A percentile compares a stretch with the other conserved stretches of the same genome.
phyloP scores from a whole-genome alignment of 2,113 vertebrate genomes.

The Semnornis frantzii region DNA sequence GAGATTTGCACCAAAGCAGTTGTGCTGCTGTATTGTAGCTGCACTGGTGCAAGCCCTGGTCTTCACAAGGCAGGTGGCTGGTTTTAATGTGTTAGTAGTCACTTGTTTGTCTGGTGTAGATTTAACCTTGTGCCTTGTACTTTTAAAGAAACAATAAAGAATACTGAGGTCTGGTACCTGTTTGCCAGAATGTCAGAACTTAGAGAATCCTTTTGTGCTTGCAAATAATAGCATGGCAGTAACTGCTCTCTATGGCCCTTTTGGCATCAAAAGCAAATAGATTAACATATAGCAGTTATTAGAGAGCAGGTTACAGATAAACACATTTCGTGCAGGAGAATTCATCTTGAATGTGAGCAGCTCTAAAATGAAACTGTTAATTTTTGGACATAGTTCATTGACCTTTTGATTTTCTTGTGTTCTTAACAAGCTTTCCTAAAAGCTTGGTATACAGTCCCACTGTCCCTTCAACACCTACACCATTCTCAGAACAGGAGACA shows the following conservation, averaged over 20 bases:
- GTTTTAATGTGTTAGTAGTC: neutral
- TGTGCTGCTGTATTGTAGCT: neutral
- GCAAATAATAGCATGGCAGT: neutral
- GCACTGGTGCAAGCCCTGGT: neutral
- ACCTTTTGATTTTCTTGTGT: neutral
- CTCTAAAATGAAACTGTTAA: neutral
- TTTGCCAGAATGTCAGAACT: neutral
- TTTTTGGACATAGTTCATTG: neutral
- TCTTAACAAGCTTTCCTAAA: neutral
- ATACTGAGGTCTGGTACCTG: neutral
- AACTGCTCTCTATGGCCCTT: neutral
- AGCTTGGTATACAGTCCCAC: neutral
- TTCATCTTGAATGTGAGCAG: neutral
- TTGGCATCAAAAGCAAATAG: neutral
- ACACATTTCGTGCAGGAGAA: neutral
- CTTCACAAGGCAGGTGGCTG: neutral
- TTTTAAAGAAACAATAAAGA: conserved; percentile 12
- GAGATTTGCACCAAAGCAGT: neutral
- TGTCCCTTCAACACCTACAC: neutral
- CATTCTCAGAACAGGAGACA: neutral
- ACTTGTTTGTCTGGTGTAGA: neutral
- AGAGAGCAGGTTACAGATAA: conserved; percentile 6
- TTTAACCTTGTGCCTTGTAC: neutral
- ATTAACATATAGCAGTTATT: neutral
- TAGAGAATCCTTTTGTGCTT: conserved; percentile 8